A percentile compares a stretch with the other conserved stretches of the same genome.
These are phyloP conservation scores for Phocoena sinus DNA, from an alignment of 2,113 vertebrate species.

Conservation along the genomic window DNA sequence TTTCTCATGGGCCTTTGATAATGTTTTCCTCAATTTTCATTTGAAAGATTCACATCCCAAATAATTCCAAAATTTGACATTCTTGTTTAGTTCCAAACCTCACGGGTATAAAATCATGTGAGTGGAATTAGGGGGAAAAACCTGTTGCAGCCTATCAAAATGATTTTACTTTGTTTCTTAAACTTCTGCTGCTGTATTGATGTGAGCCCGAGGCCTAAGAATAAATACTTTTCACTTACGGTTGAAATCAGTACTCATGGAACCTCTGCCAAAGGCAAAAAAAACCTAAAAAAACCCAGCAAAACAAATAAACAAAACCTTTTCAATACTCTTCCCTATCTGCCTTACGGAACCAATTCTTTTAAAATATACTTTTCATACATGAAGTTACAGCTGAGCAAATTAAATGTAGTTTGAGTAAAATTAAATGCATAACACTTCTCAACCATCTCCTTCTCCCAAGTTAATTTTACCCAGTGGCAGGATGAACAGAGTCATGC, in stretches of 20 bases:
- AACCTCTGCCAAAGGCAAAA: constrained; percentile 69
- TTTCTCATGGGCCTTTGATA: constrained; percentile 33
- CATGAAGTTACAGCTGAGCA: constrained; percentile 17
- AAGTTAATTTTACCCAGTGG: neutral
- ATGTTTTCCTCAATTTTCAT: constrained; percentile 49
- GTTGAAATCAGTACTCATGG: constrained; percentile 52
- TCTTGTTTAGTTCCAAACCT: constrained; percentile 64
- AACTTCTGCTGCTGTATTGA: constrained; percentile 67
- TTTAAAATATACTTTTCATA: neutral
- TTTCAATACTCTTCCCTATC: constrained; percentile 19
- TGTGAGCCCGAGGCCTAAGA: constrained; percentile 68
- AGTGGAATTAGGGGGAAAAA: constrained; percentile 30
- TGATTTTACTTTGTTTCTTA: constrained; percentile 67
- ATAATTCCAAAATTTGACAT: constrained; percentile 57
- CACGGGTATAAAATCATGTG: constrained; percentile 50
- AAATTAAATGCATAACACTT: neutral
- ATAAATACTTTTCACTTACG: constrained; percentile 67
- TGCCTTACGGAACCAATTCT: constrained; percentile 25
- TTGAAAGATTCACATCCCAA: constrained; percentile 49
- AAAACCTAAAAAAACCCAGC: neutral
- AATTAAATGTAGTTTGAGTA: constrained; percentile 24
- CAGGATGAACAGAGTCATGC: neutral
- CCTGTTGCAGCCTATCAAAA: constrained; percentile 63
- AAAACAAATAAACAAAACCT: constrained; percentile 61
- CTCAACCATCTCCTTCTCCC: neutral